Evolutionary conservation across 2,797 vertebrate genomes (phyloP).

Genomic region (Sebastes goodei): DNA sequence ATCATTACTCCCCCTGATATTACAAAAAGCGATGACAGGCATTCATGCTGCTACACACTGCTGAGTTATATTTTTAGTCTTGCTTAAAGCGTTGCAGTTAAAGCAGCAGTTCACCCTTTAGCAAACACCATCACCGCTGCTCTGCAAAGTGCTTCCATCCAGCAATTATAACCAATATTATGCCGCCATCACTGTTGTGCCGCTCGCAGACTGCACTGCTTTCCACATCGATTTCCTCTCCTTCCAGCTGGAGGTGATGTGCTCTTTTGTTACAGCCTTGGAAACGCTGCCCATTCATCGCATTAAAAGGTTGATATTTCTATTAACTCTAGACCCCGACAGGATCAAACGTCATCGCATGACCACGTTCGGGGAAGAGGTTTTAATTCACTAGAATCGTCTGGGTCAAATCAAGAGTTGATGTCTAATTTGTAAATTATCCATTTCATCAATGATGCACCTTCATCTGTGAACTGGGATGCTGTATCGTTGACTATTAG

Average conservation of each 20-base stretch:
- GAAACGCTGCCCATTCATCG: background rate
- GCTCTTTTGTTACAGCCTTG: background rate
- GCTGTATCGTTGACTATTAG: background rate
- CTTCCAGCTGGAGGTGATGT: background rate
- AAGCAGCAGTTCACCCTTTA: slow-evolving; percentile 14
- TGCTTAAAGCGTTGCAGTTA: background rate
- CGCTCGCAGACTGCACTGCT: background rate
- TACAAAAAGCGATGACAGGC: background rate
- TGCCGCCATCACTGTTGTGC: background rate
- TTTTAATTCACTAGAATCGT: background rate
- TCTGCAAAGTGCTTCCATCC: slow-evolving; percentile 9
- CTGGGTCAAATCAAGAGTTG: background rate
- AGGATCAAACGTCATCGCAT: background rate
- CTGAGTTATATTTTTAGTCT: slow-evolving; percentile 28
- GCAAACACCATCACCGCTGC: background rate
- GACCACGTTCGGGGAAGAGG: background rate
- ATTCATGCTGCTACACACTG: background rate
- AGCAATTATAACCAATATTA: background rate
- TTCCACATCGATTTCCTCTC: slow-evolving; percentile 29
- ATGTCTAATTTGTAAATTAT: background rate
- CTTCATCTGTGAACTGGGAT: background rate
- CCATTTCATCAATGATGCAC: background rate
- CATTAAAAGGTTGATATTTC: slow-evolving; percentile 10
- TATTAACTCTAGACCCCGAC: background rate
- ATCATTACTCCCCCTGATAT: background rate